A percentile compares a stretch with the other conserved stretches of the same genome.
phyloP scores from a whole-genome alignment of 2,797 vertebrate genomes.

The Acipenser transmontanus region DNA sequence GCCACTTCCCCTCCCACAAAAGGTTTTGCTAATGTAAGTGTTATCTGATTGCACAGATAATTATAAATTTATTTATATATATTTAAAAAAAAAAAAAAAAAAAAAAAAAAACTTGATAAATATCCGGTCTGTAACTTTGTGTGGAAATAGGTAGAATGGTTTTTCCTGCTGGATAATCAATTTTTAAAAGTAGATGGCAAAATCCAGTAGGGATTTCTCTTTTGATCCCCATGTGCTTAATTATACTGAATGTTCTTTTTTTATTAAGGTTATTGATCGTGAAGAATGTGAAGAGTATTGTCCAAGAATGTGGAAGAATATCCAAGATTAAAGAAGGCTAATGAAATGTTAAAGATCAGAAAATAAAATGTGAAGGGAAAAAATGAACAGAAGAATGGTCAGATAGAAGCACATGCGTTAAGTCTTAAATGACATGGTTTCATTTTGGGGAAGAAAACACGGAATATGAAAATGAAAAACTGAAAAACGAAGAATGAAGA shows the following conservation, averaged over 20 bases:
- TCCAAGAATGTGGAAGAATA: conserved; percentile 97
- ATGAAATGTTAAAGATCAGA: conserved; percentile 96
- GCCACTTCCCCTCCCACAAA: too few species aligned
- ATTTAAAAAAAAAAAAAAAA: background rate
- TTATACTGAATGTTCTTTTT: conserved; percentile 99
- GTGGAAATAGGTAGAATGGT: conserved; percentile 9
- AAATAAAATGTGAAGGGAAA: conserved; percentile 92
- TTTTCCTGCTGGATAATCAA: conserved; percentile 15
- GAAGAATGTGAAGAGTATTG: conserved; percentile 98
- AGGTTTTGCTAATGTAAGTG: too few species aligned
- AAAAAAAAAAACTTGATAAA: background rate
- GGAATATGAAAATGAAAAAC: conserved; percentile 85
- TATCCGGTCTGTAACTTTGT: conserved; percentile 2
- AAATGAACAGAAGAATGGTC: conserved; percentile 92
- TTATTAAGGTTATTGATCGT: conserved; percentile 97
- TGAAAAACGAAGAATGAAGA: conserved; percentile 92
- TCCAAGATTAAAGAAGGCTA: conserved; percentile 98
- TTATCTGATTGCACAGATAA: too few species aligned
- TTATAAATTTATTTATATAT: too few species aligned
- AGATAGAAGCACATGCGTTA: conserved; percentile 94
- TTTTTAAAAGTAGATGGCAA: conserved; percentile 41
- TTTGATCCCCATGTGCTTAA: conserved; percentile 82
- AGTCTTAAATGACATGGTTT: conserved; percentile 90
- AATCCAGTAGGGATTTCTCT: conserved; percentile 63
- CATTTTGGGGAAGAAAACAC: conserved; percentile 88